These are phyloP conservation scores for Baryphthengus martii DNA, from an alignment of 2,113 vertebrate species.

Conservation along the genomic window DNA sequence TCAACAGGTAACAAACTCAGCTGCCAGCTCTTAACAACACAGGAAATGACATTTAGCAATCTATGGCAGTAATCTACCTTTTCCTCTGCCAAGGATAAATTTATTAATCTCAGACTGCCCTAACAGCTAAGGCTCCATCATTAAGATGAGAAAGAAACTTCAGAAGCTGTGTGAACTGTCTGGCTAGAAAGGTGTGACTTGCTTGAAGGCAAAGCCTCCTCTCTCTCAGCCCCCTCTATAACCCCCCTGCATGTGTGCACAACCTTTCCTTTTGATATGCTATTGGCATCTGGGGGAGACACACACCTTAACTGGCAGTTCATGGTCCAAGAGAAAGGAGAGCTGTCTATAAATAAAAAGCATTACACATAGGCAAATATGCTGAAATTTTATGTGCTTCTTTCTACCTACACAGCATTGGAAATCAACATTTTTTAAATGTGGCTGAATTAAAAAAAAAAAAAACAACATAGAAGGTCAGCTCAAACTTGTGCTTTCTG, in stretches of 20 bases:
- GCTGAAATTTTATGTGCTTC: neutral
- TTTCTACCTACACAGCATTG: neutral
- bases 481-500: neutral
- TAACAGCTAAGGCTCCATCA: neutral
- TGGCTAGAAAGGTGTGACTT: neutral
- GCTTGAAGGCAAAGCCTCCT: neutral
- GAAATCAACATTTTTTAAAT: neutral
- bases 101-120: neutral
- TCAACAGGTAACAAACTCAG: neutral
- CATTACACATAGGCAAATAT: neutral
- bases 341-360: neutral
- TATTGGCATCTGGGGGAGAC: fast-evolving
- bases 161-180: neutral
- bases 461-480: neutral
- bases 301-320: neutral
- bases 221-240: neutral
- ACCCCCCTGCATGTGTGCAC: fast-evolving
- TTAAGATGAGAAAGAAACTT: neutral
- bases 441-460: neutral
- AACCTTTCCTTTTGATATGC: neutral
- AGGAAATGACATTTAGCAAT: neutral
- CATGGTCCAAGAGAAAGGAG: neutral
- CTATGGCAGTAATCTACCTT: neutral
- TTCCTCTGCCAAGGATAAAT: neutral
- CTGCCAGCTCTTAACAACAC: neutral